Evolutionary conservation across 2,797 vertebrate genomes (phyloP).

Genomic region (Schizopygopsis malacanthus): DNA sequence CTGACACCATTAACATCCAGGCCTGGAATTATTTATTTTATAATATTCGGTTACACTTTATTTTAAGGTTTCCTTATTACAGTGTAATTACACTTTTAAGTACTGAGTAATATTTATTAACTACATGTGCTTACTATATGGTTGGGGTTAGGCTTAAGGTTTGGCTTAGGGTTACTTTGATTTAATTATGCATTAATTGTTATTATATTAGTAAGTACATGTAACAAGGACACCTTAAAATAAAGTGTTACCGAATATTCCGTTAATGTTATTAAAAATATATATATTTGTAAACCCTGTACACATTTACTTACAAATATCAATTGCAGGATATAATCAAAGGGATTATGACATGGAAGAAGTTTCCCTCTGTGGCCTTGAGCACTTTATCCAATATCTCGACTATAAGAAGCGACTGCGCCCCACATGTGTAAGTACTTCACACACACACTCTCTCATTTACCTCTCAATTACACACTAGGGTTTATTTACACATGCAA

Average conservation of each 20-base stretch:
- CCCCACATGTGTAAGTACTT: constrained; percentile 73
- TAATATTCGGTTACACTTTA: no score
- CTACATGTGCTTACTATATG: no score
- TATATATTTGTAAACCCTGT: neutral
- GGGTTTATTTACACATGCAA: constrained; percentile 25
- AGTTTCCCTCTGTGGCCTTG: constrained; percentile 72
- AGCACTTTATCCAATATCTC: constrained; percentile 67
- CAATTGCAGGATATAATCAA: constrained; percentile 81
- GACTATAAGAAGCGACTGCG: constrained; percentile 47
- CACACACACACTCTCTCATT: neutral
- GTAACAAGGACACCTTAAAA: no score
- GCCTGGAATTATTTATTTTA: neutral
- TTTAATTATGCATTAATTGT: no score
- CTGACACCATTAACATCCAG: neutral
- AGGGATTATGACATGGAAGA: constrained; percentile 86
- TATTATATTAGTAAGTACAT: no score
- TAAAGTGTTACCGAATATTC: neutral
- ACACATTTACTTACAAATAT: neutral
- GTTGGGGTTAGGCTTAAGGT: no score
- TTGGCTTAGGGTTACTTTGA: no score
- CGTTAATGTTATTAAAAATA: neutral
- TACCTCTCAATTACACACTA: neutral
- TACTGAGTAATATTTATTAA: no score
- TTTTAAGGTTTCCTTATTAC: no score
- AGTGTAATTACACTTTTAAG: no score